A percentile compares a stretch with the other conserved stretches of the same genome.
Evolutionary conservation across 2,888 invertebrate genomes (phyloP).

Genomic region (Drosophila rellima): DNA sequence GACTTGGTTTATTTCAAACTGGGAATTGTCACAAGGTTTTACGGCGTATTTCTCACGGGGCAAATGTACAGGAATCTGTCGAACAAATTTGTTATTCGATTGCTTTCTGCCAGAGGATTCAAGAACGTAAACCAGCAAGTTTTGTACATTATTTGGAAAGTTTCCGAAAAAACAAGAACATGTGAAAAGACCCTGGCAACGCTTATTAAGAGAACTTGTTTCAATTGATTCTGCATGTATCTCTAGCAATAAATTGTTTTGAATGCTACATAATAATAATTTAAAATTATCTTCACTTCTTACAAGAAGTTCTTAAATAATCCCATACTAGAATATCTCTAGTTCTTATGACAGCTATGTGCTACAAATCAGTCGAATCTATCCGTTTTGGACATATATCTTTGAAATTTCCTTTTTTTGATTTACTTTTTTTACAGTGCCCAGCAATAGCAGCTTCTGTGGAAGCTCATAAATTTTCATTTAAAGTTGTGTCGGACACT

Average conservation of each 20-base stretch:
- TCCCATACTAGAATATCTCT: not conserved
- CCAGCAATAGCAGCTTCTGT: not conserved
- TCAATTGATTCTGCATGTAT: not conserved
- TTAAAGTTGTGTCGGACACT: slow-evolving; percentile 8
- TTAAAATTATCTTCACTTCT: no score
- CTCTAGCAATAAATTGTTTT: not conserved
- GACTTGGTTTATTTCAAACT: slow-evolving; percentile 35
- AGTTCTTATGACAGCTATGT: not conserved
- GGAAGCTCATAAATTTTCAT: slow-evolving; percentile 27
- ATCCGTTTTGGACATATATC: not conserved
- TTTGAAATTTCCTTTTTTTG: not conserved
- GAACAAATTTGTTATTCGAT: slow-evolving; percentile 13
- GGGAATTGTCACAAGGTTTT: slow-evolving; percentile 51
- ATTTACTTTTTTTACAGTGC: not conserved
- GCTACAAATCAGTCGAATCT: not conserved
- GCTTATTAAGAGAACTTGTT: not conserved
- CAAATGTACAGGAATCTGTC: slow-evolving; percentile 5
- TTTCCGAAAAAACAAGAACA: not conserved
- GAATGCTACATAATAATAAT: no score
- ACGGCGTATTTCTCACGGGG: slow-evolving; percentile 27
- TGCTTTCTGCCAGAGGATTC: slow-evolving; percentile 7
- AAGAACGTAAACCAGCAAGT: not conserved
- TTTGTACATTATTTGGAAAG: not conserved
- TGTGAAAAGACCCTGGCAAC: not conserved
- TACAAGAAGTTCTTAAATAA: no score